Evolutionary conservation across 2,797 vertebrate species (phyloP).

Genomic region (Acipenser transmontanus): DNA sequence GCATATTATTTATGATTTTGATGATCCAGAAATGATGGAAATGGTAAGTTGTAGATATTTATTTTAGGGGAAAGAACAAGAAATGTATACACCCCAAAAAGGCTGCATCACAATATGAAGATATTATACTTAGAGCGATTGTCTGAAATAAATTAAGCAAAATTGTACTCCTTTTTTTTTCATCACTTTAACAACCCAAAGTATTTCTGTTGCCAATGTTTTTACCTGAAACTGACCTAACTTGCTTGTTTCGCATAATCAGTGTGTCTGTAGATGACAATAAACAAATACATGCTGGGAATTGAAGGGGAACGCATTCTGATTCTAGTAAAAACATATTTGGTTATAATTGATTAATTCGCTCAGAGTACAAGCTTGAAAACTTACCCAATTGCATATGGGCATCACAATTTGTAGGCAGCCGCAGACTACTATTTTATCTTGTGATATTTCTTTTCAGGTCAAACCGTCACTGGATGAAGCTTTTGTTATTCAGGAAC

Average conservation of each 20-base stretch:
- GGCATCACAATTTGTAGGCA: no score
- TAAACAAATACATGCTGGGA: no score
- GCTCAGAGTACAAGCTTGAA: neutral
- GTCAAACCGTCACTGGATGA: conserved; percentile 96
- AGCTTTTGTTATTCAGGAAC: conserved; percentile 96
- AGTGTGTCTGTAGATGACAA: no score
- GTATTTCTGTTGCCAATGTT: no score
- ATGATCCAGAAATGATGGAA: conserved; percentile 99
- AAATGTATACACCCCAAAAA: neutral
- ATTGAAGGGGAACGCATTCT: no score
- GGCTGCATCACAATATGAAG: neutral
- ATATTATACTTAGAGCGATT: neutral
- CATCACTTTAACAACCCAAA: no score
- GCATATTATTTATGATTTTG: conserved; percentile 98
- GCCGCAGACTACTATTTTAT: neutral
- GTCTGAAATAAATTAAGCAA: no score
- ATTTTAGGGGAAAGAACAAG: neutral
- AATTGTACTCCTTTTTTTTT: no score
- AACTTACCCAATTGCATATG: conserved; percentile 11
- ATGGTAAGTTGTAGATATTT: conserved; percentile 68
- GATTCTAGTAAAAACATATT: conserved; percentile 13
- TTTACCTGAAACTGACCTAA: no score
- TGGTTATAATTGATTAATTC: neutral
- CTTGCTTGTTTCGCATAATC: no score
- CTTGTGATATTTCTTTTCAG: conserved; percentile 38